Evolutionary conservation across 2,888 invertebrate genomes (phyloP).

Genomic region (Tinea pellionella): DNA sequence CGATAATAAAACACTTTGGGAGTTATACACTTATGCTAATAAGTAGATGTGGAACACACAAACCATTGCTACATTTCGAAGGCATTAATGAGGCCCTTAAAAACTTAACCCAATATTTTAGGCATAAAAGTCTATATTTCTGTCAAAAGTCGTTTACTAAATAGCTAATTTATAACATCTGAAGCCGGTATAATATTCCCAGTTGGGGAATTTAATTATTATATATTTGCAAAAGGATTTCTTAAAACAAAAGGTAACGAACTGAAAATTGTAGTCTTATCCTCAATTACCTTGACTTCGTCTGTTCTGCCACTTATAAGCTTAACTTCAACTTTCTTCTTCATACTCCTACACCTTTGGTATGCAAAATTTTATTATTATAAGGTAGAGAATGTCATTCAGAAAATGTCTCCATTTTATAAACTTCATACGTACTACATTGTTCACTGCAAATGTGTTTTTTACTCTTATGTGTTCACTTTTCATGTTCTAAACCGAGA

Average conservation of each 20-base stretch:
- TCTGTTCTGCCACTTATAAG: background rate
- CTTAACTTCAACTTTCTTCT: background rate
- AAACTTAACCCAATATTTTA: background rate
- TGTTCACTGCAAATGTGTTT: background rate
- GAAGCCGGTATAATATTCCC: background rate
- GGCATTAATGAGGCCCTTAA: background rate
- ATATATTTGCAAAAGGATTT: background rate
- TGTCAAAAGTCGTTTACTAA: background rate
- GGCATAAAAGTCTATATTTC: background rate
- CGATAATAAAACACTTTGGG: background rate
- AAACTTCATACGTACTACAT: background rate
- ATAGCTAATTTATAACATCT: background rate
- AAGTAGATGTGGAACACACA: background rate
- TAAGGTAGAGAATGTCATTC: slow-evolving; percentile 1
- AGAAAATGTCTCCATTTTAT: background rate
- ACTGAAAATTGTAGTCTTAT: slow-evolving; percentile 4
- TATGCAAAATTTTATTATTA: slow-evolving; percentile 5
- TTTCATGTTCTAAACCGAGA: background rate
- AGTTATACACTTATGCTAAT: background rate
- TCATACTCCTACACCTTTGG: background rate
- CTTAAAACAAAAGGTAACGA: slow-evolving; percentile 10
- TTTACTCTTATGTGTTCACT: background rate
- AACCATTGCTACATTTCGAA: background rate
- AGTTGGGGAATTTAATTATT: background rate
- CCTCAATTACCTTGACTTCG: background rate